Conservation (phyloP, 2,888 invertebrate species). For the Ashinkailepas kermadecensis region DNA sequence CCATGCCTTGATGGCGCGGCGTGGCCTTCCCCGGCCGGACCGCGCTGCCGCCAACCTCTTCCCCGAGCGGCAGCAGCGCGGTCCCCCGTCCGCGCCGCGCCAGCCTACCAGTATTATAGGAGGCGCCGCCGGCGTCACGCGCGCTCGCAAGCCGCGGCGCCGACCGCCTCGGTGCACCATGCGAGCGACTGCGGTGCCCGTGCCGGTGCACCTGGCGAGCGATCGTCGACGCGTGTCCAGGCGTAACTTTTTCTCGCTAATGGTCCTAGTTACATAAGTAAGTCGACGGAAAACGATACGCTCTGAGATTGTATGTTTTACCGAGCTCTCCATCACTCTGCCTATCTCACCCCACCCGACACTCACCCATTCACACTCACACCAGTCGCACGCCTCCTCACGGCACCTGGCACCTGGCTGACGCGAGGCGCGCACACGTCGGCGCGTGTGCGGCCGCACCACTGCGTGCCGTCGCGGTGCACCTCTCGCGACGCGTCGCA, state of each 20-base stretch:
- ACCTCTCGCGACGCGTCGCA: neutral
- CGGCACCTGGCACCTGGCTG: neutral
- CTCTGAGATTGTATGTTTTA: neutral
- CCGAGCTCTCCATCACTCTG: neutral
- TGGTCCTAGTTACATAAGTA: slow-evolving; percentile 1
- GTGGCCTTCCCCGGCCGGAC: slow-evolving; percentile 13
- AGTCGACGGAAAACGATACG: slow-evolving; percentile 16
- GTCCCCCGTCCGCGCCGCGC: neutral
- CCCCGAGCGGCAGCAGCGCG: neutral
- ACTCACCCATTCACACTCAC: neutral
- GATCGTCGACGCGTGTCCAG: neutral
- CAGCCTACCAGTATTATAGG: slow-evolving; percentile 15
- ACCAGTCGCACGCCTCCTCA: neutral
- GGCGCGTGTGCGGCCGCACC: neutral
- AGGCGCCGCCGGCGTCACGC: neutral
- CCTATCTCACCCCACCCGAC: slow-evolving; percentile 13
- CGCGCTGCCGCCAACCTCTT: neutral
- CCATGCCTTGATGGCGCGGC: slow-evolving; percentile 13
- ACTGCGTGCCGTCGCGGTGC: neutral
- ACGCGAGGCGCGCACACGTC: neutral
- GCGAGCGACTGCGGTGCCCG: neutral
- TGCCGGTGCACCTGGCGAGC: too few relatives aligned
- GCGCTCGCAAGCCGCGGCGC: neutral
- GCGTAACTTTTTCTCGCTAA: neutral
- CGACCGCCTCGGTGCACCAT: neutral